These are phyloP conservation scores for Meteorus colon DNA, from an alignment of 2,888 invertebrate genomes.

Conservation along the genomic window DNA sequence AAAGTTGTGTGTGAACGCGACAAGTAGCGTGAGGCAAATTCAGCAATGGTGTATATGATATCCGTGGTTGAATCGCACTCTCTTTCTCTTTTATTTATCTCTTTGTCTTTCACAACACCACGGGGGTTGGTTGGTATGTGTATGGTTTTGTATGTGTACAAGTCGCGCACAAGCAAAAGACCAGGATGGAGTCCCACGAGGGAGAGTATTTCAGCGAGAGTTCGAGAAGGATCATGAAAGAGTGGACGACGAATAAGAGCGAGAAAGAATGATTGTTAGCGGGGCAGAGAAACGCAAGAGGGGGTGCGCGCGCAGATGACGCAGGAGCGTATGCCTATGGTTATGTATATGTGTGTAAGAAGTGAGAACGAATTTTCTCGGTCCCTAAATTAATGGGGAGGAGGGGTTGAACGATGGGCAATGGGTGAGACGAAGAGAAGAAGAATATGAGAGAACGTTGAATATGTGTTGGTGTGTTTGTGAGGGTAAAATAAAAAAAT, in stretches of 20 bases:
- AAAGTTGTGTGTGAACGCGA: slow-evolving; percentile 31
- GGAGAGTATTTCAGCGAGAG: slow-evolving; percentile 32
- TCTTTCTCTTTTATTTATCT: background rate
- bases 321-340: slow-evolving; percentile 71
- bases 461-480: slow-evolving; percentile 47
- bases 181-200: slow-evolving; percentile 32
- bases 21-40: slow-evolving; percentile 35
- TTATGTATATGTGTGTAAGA: slow-evolving; percentile 52
- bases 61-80: background rate
- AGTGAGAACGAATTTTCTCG: slow-evolving; percentile 57
- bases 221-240: slow-evolving; percentile 27
- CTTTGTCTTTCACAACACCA: background rate
- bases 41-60: slow-evolving; percentile 12
- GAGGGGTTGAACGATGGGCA: slow-evolving; percentile 68
- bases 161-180: slow-evolving; percentile 1
- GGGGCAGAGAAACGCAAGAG: slow-evolving; percentile 44
- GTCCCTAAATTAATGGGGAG: slow-evolving; percentile 73
- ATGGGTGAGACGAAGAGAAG: no score
- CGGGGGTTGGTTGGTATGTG: slow-evolving; percentile 12
- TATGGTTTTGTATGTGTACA: background rate
- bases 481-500: slow-evolving; percentile 30
- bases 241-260: slow-evolving; percentile 15
- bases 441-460: no score
- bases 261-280: slow-evolving; percentile 27
- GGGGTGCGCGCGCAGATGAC: slow-evolving; percentile 74